Percentiles rank a stretch among this genome's conserved stretches.
Evolutionary conservation across 2,113 vertebrate species (phyloP).

Genomic region (Osmerus mordax): DNA sequence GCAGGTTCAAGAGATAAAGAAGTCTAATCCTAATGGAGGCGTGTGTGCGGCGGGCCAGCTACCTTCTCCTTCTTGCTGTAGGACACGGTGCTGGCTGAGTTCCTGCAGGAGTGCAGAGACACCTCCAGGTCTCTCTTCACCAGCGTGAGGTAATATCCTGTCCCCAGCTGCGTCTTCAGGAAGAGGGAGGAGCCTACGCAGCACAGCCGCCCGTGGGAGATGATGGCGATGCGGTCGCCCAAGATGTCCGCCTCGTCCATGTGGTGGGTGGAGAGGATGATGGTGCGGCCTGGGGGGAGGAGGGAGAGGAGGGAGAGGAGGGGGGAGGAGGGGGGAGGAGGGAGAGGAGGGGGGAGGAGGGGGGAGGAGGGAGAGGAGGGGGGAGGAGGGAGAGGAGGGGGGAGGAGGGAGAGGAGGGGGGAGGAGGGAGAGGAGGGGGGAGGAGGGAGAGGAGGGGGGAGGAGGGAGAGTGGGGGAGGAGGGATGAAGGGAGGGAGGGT

Average conservation of each 20-base stretch:
- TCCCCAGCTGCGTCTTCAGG: constrained; percentile 93
- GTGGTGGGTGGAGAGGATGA: constrained; percentile 96
- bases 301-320: constrained; percentile 88
- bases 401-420: constrained; percentile 97
- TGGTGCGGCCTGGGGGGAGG: constrained; percentile 95
- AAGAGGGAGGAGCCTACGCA: constrained; percentile 94
- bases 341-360: constrained; percentile 68
- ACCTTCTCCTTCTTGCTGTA: constrained; percentile 86
- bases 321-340: no score
- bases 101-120: constrained; percentile 89
- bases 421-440: constrained; percentile 65
- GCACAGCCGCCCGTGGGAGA: constrained; percentile 94
- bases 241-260: constrained; percentile 98
- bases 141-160: constrained; percentile 93
- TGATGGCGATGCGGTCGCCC: constrained; percentile 94
- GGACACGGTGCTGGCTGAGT: constrained; percentile 92
- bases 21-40: no score
- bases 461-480: background rate
- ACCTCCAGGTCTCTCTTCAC: constrained; percentile 94
- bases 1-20: background rate
- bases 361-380: no score
- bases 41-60: no score
- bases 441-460: no score
- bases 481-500: constrained; percentile 65
- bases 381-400: constrained; percentile 61